Evolutionary conservation across 2,113 vertebrate genomes (phyloP), one percentile per base, ranked within the genome.

Genomic region (Corythornis madagascariensis): DNA sequence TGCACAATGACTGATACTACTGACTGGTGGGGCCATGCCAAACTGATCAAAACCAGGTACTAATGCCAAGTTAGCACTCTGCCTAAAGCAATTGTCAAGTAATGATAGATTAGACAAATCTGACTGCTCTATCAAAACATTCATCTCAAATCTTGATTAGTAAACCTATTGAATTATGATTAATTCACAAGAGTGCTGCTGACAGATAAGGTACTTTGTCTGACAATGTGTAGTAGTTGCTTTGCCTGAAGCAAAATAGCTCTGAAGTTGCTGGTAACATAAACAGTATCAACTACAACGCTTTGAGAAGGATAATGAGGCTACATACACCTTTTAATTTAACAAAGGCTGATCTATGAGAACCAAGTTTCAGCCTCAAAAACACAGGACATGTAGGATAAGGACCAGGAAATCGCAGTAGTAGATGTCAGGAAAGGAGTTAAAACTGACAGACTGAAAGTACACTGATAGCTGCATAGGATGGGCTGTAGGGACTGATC

Each of bases 121-220:
- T 98, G 98, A 99, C 97, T 97, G 97, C 98, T 98, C 98, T 98
- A 99, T 99, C 98, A 98, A 98, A 98, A 98, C 98, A 98, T 98
- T 98, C 96, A 99, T 99, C 98, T 98, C 97, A 96, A 98, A 98
- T 98, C 98, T 98, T 99, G 98, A 99, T 99, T 98, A 98, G 98
- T 97, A 98, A 98, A 97, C 97, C 98, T 98, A 98, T 97, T 98
- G 98, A 98, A 98, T 98, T 98, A 98, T 98, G 98, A 99, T 98
- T 98, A 98, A 98, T 98, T 98, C 98, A 97, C 97, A 96, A 98
- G 97, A 98, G 97, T 96, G 96, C 91, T 94, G 97, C 98, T 98
- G 98, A 98, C 98, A 98, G 98, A 99, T 98, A 98, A 98, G 98
- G 97, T 95, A 97, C 98, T 98, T 98, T 97, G 98, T 98, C 98